Conservation (phyloP, 2,888 invertebrate genomes). For the Carabus problematicus region DNA sequence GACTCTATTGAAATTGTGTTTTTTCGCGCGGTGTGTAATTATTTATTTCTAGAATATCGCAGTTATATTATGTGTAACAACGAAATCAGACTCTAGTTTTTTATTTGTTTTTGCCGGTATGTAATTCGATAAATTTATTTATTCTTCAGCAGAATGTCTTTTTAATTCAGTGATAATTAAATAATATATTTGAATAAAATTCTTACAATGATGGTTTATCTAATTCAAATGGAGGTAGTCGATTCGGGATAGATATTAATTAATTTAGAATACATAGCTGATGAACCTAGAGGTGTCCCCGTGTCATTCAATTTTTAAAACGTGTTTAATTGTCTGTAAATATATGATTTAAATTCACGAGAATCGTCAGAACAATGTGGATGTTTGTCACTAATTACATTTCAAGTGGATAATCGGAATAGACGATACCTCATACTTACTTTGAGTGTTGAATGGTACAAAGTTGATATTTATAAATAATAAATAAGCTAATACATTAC, state of each 20-base stretch:
- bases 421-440: no score
- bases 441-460: no score
- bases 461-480: no score
- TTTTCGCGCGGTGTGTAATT: no score
- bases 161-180: background rate
- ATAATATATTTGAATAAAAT: background rate
- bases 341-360: constrained; percentile 31
- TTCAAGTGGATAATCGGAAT: constrained; percentile 17
- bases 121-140: no score
- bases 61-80: no score
- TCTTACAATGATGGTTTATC: background rate
- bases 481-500: no score
- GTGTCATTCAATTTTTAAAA: constrained; percentile 15
- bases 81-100: no score
- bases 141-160: no score
- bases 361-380: constrained; percentile 23
- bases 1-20: background rate
- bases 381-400: constrained; percentile 23
- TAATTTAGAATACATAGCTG: no score
- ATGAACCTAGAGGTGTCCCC: background rate
- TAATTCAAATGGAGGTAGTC: background rate
- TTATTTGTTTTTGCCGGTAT: no score
- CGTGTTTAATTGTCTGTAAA: constrained; percentile 18
- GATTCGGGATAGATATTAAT: background rate
- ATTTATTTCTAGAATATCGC: no score